Base-by-base conservation (phyloP, 2,797 vertebrate genomes). In the Nyctibius grandis region DNA sequence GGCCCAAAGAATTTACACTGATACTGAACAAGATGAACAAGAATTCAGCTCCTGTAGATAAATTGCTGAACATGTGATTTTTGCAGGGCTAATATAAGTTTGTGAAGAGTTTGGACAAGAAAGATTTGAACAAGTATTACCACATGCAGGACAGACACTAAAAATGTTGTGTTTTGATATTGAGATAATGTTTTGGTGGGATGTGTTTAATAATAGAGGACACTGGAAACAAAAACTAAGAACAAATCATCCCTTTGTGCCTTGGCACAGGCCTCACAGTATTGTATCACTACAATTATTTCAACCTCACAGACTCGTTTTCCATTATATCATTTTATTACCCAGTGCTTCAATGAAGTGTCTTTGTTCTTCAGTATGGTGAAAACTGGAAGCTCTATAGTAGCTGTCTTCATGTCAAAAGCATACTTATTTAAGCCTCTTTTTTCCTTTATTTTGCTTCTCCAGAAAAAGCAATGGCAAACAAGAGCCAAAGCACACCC, bases 271-370 rank as follows among this genome's bases (percentile, higher is more conserved):
- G 34, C 33, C 15, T 76, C 44, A 59, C 11, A 40, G 33, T 76
- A 91, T 60, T 67, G 21, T 95, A 95, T 91, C 77, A 82, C 36
- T 85, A 73, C 70, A 56, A 73, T 76, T 79, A 74, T 42, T 87
- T 95, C 83, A 92, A 92, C 25, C 48, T 86, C 75, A 88, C 42
- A 78, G 45, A 84, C 22, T 61, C 9, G 56, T 84, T 96, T 96
- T 96, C 89, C 91, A 94, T 86, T 86, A 92, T 92, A 94, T 94
- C 79, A 90, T 91, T 92, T 89, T 80, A 89, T 91, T 93, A 78
- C 16, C 29, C 53, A 77, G 26, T 69, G 34, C 47, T 88, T 92
- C 92, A 94, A 31, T 82, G 48, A 93, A 91, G 21, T 85, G 11
- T 72, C 45, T 95, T 88, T 96, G 70, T 59, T 93, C 77, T 91